Percentiles rank a stretch among this genome's conserved stretches.
These are phyloP conservation scores for Lamprotornis superbus DNA, from an alignment of 2,113 vertebrate species.

Conservation along the genomic window DNA sequence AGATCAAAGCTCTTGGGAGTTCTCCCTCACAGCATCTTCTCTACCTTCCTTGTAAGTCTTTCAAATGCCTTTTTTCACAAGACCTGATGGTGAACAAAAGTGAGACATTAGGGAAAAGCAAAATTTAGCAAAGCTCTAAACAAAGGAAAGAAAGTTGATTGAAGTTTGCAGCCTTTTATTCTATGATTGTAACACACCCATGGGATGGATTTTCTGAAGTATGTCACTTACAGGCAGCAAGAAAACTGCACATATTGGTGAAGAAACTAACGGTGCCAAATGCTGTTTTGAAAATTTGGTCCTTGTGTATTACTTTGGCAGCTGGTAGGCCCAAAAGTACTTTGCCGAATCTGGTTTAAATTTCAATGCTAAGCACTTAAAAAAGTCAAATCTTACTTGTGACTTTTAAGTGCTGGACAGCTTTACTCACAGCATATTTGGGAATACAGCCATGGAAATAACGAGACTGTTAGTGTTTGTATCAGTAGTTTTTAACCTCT, in stretches of 20 bases:
- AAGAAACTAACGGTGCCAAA: background rate
- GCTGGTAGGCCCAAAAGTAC: background rate
- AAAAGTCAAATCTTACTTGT: background rate
- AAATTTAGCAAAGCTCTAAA: background rate
- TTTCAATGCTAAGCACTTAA: background rate
- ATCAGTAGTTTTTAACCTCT: background rate
- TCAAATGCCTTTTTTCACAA: background rate
- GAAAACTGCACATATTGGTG: background rate
- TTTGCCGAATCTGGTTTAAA: background rate
- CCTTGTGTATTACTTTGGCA: background rate
- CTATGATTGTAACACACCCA: background rate
- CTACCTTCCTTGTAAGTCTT: background rate
- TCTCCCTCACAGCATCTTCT: background rate
- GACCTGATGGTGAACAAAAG: background rate
- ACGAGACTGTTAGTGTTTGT: background rate
- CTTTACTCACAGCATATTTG: background rate
- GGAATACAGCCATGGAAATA: background rate
- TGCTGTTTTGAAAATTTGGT: background rate
- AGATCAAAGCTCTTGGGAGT: conserved; percentile 45
- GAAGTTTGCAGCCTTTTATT: background rate
- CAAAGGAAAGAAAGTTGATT: background rate
- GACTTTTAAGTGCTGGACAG: background rate
- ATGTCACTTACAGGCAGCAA: background rate
- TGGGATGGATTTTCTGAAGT: background rate
- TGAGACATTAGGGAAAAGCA: background rate